Percentiles rank a stretch among this genome's conserved stretches.
These are phyloP conservation scores for Porites evermanni DNA, from an alignment of 92 coral and sea anemone genomes.

Conservation along the genomic window DNA sequence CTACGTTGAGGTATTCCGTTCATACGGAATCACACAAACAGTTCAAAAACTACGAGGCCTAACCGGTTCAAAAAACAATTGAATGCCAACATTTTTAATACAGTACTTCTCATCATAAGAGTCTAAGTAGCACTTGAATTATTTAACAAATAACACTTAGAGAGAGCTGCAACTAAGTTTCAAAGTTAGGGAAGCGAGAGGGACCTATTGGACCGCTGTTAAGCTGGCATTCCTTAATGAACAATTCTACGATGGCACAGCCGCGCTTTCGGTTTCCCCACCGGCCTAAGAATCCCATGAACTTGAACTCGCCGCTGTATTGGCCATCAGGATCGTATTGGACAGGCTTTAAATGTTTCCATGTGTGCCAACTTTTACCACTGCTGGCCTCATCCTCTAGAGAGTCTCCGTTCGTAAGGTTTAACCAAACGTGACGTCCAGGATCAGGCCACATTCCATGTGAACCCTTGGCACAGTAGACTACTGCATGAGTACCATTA, in stretches of 20 bases:
- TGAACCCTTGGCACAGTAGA: conserved; percentile 1
- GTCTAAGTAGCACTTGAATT: no score
- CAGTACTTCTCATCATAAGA: no score
- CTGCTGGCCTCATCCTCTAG: neutral
- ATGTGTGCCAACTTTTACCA: neutral
- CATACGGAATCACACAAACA: no score
- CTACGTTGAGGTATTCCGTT: no score
- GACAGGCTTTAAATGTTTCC: neutral
- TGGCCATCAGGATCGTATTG: neutral
- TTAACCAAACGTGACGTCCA: neutral
- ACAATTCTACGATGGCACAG: neutral
- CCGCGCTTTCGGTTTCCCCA: neutral
- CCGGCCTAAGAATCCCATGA: neutral
- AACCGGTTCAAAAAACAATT: no score
- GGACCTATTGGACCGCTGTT: neutral
- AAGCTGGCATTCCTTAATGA: neutral
- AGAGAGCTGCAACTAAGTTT: no score
- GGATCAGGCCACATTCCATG: conserved; percentile 9
- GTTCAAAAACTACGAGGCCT: no score
- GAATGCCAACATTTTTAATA: no score
- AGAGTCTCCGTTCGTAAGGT: neutral
- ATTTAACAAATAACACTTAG: no score
- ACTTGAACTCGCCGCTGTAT: neutral
- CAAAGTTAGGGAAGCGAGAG: neutral
- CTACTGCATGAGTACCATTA: conserved; percentile 3